A percentile compares a stretch with the other conserved stretches of the same genome.
phyloP scores from a whole-genome alignment of 1,140 invertebrate genomes.

The Drosophila littoralis region DNA sequence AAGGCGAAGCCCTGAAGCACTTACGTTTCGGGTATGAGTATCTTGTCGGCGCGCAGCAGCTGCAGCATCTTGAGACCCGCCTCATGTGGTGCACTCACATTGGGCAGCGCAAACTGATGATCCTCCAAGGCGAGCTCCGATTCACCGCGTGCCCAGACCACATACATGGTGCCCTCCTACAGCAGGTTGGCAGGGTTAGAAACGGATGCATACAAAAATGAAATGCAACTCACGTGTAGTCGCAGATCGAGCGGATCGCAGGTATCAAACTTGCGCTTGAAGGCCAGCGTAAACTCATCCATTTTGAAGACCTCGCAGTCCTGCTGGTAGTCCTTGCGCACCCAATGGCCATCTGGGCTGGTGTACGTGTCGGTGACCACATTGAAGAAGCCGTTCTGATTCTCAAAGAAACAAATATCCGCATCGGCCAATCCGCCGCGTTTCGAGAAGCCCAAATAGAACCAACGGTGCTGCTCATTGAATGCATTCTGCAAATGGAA shows the following conservation, averaged over 20 bases:
- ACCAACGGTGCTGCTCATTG: slow-evolving; percentile 87
- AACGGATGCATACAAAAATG: not conserved
- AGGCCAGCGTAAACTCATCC: slow-evolving; percentile 88
- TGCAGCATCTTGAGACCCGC: slow-evolving; percentile 81
- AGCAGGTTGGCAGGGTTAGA: not conserved
- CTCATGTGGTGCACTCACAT: slow-evolving; percentile 70
- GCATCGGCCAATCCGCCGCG: slow-evolving; percentile 91
- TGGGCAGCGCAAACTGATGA: slow-evolving; percentile 77
- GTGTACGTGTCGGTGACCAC: slow-evolving; percentile 88
- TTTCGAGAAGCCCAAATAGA: slow-evolving; percentile 96
- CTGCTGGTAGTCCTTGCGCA: slow-evolving; percentile 90
- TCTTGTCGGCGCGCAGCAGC: slow-evolving; percentile 80
- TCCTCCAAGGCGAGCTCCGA: slow-evolving; percentile 85
- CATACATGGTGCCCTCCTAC: slow-evolving; percentile 90
- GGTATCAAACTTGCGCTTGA: slow-evolving; percentile 94
- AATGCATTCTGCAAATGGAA: slow-evolving; percentile 84
- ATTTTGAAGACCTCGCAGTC: slow-evolving; percentile 91
- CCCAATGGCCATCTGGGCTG: slow-evolving; percentile 87
- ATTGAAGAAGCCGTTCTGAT: slow-evolving; percentile 82
- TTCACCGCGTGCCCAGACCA: slow-evolving; percentile 87
- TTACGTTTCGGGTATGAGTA: slow-evolving; percentile 85
- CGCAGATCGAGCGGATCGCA: slow-evolving; percentile 95
- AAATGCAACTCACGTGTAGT: slow-evolving; percentile 91
- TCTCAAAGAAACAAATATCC: slow-evolving; percentile 93
- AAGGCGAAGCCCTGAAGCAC: not conserved